Conservation (phyloP, 2,888 invertebrate species). For the Azorinus chamasolen region DNA sequence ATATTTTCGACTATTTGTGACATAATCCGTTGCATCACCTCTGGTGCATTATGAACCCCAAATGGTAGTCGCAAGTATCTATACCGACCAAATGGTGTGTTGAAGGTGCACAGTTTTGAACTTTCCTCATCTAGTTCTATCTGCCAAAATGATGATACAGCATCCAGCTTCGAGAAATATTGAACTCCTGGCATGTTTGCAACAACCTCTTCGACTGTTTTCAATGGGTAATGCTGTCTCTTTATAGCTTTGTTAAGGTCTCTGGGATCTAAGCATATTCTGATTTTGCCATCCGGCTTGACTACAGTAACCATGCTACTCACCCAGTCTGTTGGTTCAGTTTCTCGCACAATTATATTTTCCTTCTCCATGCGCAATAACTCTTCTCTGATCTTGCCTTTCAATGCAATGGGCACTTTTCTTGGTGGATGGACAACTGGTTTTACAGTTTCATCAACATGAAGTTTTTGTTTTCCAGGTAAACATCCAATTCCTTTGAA, state of each 20-base stretch:
- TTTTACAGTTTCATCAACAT: slow-evolving; percentile 18
- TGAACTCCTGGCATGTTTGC: slow-evolving; percentile 36
- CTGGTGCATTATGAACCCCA: too few species aligned
- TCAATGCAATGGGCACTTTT: slow-evolving; percentile 41
- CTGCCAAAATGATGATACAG: too few species aligned
- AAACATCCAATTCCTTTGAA: slow-evolving; percentile 31
- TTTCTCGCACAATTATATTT: slow-evolving; percentile 41
- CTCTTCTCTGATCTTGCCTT: slow-evolving; percentile 42
- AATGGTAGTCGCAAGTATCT: too few species aligned
- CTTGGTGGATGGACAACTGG: slow-evolving; percentile 51
- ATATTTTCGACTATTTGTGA: too few species aligned
- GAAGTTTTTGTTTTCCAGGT: slow-evolving; percentile 31
- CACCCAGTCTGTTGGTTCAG: slow-evolving; percentile 53
- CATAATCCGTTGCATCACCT: too few species aligned
- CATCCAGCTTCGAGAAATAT: slow-evolving; percentile 38
- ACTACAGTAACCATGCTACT: slow-evolving; percentile 42
- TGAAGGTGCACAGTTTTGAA: too few species aligned
- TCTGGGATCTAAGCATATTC: slow-evolving; percentile 46
- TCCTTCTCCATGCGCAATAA: slow-evolving; percentile 35
- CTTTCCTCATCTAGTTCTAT: too few species aligned
- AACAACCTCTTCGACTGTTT: slow-evolving; percentile 49
- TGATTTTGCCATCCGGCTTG: slow-evolving; percentile 32
- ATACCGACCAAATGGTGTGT: too few species aligned
- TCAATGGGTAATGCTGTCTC: slow-evolving; percentile 48
- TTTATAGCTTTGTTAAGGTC: slow-evolving; percentile 44